Evolutionary conservation across 2,113 vertebrate genomes (phyloP), one percentile per base, ranked within the genome.

Genomic region (Sinocyclocheilus grahami): DNA sequence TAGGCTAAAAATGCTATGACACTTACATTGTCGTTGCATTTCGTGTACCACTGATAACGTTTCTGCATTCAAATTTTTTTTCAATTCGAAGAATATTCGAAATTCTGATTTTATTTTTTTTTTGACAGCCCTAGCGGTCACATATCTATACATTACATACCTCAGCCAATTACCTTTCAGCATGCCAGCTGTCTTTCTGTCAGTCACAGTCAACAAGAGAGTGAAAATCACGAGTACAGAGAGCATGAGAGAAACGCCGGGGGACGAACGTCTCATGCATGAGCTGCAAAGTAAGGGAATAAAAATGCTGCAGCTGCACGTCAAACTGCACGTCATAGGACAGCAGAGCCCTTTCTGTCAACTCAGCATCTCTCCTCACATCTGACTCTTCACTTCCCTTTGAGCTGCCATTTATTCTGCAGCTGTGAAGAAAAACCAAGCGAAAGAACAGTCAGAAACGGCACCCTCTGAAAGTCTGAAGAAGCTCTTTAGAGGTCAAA

Each of bases 291-390:
- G 90, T 89, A 89, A 89, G 88, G 88, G 39, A 55, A 71, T 72
- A 75, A 86, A 87, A 92, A 82, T 88, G 90, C 90, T 93, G 91
- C 90, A 92, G 89, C 89, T 92, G 92, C 92, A 92, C 62, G 86
- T 87, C 88, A 46, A 86, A 75, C 14, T 27, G 27, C 27, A 30
- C 83, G 88, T 91, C 92, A 89, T 77, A 3, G 14, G 75, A 87
- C 74, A 33, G 65, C 69, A 39, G 4, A 55, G 53, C 53, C 4
- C 81, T 71, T 87, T 69, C 63, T 58, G 83, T 83, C 48, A 86
- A 89, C 90, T 92, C 92, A 93, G 92, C 93, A 89, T 83, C 63
- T 81, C 46, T 24, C 46, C 72, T 85, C 62, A 39, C 71, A 74
- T 83, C 89, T 89, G 69, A 30, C 82, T 16, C 83, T 65, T 42